Conservation (phyloP, 1,140 invertebrate species). For the Papilio dardanus region DNA sequence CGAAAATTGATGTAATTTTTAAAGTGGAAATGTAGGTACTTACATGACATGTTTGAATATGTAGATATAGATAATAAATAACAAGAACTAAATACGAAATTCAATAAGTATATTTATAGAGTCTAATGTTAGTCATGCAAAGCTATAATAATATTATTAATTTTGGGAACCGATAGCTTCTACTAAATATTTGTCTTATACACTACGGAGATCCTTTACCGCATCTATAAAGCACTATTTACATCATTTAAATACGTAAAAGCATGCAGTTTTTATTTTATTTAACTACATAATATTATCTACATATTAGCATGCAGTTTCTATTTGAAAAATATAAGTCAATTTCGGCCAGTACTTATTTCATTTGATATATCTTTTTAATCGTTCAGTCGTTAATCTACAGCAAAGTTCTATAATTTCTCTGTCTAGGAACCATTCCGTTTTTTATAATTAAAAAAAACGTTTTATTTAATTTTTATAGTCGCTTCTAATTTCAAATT, state of each 20-base stretch:
- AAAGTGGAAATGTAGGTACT: conserved; percentile 16
- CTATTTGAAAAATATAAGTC: neutral
- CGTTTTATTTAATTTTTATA: neutral
- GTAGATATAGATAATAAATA: conserved; percentile 8
- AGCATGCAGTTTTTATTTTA: conserved; percentile 25
- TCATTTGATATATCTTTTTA: neutral
- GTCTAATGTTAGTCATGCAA: conserved; percentile 36
- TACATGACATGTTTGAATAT: conserved; percentile 24
- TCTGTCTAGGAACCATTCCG: neutral
- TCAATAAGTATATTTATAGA: neutral
- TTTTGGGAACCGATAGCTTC: neutral
- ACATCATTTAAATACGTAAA: neutral
- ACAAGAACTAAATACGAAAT: conserved; percentile 8
- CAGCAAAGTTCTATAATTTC: neutral
- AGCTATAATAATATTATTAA: conserved; percentile 22
- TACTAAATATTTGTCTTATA: conserved; percentile 27
- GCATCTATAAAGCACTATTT: conserved; percentile 27
- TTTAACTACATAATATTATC: conserved; percentile 23
- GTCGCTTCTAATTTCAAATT: neutral
- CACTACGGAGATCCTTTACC: conserved; percentile 23
- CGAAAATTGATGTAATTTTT: conserved; percentile 17
- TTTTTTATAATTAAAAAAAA: neutral
- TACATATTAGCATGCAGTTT: conserved; percentile 24
- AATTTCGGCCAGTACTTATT: conserved; percentile 14
- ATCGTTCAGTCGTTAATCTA: neutral